Percentiles rank a stretch among this genome's conserved stretches.
Evolutionary conservation across 2,113 vertebrate species (phyloP).

Genomic region (Salvelinus fontinalis): DNA sequence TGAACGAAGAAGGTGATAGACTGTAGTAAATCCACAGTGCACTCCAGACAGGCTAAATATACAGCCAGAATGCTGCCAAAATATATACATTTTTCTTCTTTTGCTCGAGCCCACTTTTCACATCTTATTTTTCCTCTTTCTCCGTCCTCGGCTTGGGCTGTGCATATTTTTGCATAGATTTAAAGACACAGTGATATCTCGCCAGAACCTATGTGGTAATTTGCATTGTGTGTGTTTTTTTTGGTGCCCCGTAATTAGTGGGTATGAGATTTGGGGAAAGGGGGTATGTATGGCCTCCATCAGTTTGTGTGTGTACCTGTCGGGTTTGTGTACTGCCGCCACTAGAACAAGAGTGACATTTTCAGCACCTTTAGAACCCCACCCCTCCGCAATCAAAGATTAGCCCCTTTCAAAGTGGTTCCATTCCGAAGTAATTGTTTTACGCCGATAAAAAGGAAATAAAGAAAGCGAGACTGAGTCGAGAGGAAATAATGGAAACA

Average conservation of each 20-base stretch:
- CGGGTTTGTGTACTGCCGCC: neutral
- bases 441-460: constrained; percentile 30
- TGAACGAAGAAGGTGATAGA: constrained; percentile 56
- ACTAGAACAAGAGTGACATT: constrained; percentile 27
- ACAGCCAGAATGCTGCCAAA: constrained; percentile 54
- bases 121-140: constrained; percentile 47
- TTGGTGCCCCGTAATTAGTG: constrained; percentile 17
- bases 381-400: constrained; percentile 27
- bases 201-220: constrained; percentile 41
- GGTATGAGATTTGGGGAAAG: constrained; percentile 23
- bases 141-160: neutral
- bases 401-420: constrained; percentile 32
- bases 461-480: constrained; percentile 16
- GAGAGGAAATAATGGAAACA: constrained; percentile 12
- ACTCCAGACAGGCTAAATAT: constrained; percentile 56
- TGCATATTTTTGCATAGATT: constrained; percentile 66
- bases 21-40: constrained; percentile 60
- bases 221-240: constrained; percentile 40
- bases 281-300: neutral
- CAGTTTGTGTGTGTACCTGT: constrained; percentile 1
- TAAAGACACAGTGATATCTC: constrained; percentile 48
- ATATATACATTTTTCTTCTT: constrained; percentile 32
- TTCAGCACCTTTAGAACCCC: constrained; percentile 24
- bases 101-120: constrained; percentile 39
- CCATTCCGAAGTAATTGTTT: constrained; percentile 37